Evolutionary conservation across 2,797 vertebrate genomes (phyloP).

Genomic region (Poecile montanus): DNA sequence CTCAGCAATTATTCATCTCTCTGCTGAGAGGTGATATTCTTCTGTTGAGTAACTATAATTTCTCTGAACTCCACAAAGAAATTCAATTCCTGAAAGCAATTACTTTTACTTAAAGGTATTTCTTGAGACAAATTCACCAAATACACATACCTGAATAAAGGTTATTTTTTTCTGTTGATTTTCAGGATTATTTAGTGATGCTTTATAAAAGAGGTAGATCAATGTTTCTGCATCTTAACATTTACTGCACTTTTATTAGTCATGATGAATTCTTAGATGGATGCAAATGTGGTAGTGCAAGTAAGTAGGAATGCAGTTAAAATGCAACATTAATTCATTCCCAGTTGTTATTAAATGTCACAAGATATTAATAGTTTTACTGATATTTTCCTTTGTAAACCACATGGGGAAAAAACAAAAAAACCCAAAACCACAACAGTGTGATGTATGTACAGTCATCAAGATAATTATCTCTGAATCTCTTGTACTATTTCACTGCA

Average conservation of each 20-base stretch:
- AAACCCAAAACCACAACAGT: background rate
- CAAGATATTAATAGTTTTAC: constrained; percentile 23
- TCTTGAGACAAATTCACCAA: constrained; percentile 1
- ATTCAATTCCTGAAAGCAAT: constrained; percentile 24
- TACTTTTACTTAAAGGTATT: constrained; percentile 35
- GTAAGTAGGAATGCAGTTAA: background rate
- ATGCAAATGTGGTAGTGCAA: background rate
- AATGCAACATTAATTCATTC: constrained; percentile 32
- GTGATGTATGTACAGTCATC: background rate
- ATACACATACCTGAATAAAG: background rate
- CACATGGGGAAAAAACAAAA: background rate
- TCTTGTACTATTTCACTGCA: background rate
- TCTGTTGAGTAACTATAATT: constrained; percentile 33
- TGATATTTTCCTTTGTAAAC: constrained; percentile 30
- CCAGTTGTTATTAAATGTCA: constrained; percentile 28
- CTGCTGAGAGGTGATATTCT: constrained; percentile 26
- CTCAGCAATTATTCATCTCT: constrained; percentile 44
- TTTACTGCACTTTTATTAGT: constrained; percentile 11
- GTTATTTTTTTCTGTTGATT: background rate
- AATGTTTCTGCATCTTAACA: background rate
- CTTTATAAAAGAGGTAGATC: background rate
- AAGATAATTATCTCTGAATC: constrained; percentile 14
- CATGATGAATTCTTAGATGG: background rate
- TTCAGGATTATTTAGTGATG: background rate
- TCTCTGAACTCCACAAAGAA: constrained; percentile 12